Base-by-base conservation (phyloP, 1,140 invertebrate species). In the Macrocentrus cingulum region DNA sequence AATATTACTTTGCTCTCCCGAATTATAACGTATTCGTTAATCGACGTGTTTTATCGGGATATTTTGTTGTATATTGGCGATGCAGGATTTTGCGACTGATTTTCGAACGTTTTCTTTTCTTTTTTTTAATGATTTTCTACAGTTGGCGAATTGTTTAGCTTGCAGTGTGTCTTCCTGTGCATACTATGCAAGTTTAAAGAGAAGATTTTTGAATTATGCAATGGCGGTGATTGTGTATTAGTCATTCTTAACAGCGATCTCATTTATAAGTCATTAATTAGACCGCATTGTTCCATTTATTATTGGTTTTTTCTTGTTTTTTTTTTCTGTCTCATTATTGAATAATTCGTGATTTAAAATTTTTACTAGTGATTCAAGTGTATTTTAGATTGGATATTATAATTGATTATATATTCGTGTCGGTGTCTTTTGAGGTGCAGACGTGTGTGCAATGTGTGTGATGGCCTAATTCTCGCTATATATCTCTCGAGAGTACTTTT, bases 401-500 rank as follows among this genome's bases (percentile, higher is more conserved):
- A n/a, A n/a, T n/a, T n/a, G n/a, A 53, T 29, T 68, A 56, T 37
- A 62, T 20, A 57, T 29, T 53, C 51, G 48, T 59, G 62, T 49
- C 19, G 15, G 18, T 46, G n/a, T n/a, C n/a, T 15, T 50, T 60
- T 32, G 46, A 36, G 19, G 54, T 45, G 25, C 44, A 42, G n/a
- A 37, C 29, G 34, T 42, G 57, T 42, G 52, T 36, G 44, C 32
- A 48, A 23, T 55, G 68, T 73, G 66, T 69, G 71, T 61, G 71
- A 64, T 70, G 77, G 76, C 77, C 76, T 79, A 80, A 78, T 74
- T 70, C 72, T 76, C 61, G 67, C 70, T n/a, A n/a, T 66, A 70
- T 76, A 66, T 77, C 67, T 76, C 71, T 78, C 64, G 63, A 74
- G 66, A 79, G 63, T 77, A 79, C 75, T 77, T 79, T 80, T 79